Conservation (phyloP, 2,113 vertebrate genomes). For the Narcine bancroftii region DNA sequence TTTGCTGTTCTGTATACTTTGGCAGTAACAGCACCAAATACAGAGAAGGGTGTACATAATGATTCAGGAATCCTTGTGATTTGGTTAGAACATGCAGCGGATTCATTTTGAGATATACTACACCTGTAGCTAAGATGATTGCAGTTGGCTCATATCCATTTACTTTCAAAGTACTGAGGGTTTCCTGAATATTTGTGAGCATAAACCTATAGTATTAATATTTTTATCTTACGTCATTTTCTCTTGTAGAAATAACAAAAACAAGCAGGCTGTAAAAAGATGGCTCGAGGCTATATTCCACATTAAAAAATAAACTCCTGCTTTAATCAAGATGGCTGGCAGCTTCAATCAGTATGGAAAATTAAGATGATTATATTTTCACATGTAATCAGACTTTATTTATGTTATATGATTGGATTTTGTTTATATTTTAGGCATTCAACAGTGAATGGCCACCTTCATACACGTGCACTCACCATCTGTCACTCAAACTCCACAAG, state of each 20-base stretch:
- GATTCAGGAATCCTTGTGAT: not conserved
- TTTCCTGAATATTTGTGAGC: not conserved
- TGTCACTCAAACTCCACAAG: not conserved
- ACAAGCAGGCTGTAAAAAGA: not conserved
- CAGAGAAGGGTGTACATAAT: not conserved
- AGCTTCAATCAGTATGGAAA: conserved; percentile 11
- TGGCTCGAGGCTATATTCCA: not conserved
- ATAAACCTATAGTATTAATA: not conserved
- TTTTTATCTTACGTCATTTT: not conserved
- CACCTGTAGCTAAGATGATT: not conserved
- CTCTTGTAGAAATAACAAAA: not conserved
- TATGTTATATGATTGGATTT: conserved; percentile 2
- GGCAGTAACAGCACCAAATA: not conserved
- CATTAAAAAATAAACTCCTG: not conserved
- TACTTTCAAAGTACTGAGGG: not conserved
- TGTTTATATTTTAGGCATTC: not conserved
- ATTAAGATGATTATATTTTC: conserved; percentile 15
- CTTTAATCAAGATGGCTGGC: conserved; percentile 19
- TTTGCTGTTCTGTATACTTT: not conserved
- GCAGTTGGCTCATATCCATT: not conserved
- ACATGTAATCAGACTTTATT: conserved; percentile 25
- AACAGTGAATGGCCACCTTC: not conserved
- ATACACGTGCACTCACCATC: not conserved
- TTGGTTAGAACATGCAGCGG: not conserved
- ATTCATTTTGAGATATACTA: not conserved